Conservation (phyloP, 2,113 vertebrate species). For the Parus major region DNA sequence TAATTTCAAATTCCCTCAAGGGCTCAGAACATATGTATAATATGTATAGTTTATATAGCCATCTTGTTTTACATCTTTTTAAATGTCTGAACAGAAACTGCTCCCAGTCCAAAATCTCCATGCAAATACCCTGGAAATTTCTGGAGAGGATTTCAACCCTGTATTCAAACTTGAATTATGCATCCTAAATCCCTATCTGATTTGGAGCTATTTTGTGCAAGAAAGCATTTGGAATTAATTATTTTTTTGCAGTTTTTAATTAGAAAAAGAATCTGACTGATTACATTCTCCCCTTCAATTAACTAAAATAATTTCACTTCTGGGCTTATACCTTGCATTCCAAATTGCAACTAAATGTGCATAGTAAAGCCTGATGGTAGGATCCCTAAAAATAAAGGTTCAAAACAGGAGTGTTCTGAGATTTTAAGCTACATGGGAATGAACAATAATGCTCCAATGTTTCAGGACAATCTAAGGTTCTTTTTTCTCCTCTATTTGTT, state of each 20-base stretch:
- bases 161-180: conserved; percentile 1
- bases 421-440: neutral
- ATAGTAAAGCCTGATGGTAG: neutral
- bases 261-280: conserved; percentile 61
- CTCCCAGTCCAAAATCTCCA: neutral
- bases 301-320: conserved; percentile 70
- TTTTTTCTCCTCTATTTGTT: conserved; percentile 9
- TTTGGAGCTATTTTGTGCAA: conserved; percentile 46
- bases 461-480: conserved; percentile 19
- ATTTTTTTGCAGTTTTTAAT: conserved; percentile 33
- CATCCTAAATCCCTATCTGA: conserved; percentile 49
- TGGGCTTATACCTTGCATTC: conserved; percentile 51
- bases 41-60: neutral
- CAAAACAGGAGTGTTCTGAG: neutral
- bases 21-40: neutral
- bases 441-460: neutral
- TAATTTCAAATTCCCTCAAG: neutral
- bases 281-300: conserved; percentile 65
- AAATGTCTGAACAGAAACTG: neutral
- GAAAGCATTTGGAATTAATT: conserved; percentile 50
- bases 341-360: neutral
- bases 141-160: neutral
- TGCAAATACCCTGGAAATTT: conserved; percentile 16
- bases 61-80: neutral
- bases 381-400: conserved; percentile 25